These are phyloP conservation scores for Fratercula arctica DNA, from an alignment of 2,797 vertebrate genomes.

Conservation along the genomic window DNA sequence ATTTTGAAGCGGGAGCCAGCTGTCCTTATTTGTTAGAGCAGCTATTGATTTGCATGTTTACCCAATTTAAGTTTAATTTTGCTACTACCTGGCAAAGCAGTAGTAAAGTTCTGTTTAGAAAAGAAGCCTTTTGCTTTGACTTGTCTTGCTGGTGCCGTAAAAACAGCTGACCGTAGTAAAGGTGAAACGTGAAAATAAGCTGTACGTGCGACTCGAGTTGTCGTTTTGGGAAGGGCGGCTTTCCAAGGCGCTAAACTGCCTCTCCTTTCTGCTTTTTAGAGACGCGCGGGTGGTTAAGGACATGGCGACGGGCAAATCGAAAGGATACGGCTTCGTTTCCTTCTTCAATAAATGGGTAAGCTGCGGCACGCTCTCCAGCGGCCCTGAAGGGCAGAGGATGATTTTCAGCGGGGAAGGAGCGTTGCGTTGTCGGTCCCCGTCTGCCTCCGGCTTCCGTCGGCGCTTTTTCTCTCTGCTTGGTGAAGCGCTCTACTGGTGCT, in stretches of 20 bases:
- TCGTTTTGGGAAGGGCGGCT: not conserved
- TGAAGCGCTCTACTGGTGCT: accelerated
- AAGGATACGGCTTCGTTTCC: constrained; percentile 98
- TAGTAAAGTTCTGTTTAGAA: constrained; percentile 42
- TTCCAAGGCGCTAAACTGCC: constrained; percentile 34
- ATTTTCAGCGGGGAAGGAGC: not conserved
- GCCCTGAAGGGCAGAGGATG: not conserved
- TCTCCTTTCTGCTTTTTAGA: constrained; percentile 79
- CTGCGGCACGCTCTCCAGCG: not conserved
- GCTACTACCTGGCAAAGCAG: constrained; percentile 49
- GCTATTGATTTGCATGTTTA: constrained; percentile 77
- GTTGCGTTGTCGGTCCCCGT: accelerated
- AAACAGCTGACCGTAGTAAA: constrained; percentile 59
- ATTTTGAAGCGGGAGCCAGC: constrained; percentile 58
- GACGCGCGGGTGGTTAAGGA: constrained; percentile 98
- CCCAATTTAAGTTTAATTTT: constrained; percentile 55
- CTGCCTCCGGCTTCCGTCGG: not conserved
- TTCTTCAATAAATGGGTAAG: constrained; percentile 99
- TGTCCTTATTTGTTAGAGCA: constrained; percentile 61
- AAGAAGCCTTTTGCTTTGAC: constrained; percentile 56
- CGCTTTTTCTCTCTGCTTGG: not conserved
- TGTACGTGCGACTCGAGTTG: constrained; percentile 51
- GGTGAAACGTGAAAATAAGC: constrained; percentile 56
- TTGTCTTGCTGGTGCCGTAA: constrained; percentile 38
- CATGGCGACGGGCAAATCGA: constrained; percentile 97